A percentile compares a stretch with the other conserved stretches of the same genome.
These are phyloP conservation scores for Ligdia adustata DNA, from an alignment of 2,888 invertebrate species.

Conservation along the genomic window DNA sequence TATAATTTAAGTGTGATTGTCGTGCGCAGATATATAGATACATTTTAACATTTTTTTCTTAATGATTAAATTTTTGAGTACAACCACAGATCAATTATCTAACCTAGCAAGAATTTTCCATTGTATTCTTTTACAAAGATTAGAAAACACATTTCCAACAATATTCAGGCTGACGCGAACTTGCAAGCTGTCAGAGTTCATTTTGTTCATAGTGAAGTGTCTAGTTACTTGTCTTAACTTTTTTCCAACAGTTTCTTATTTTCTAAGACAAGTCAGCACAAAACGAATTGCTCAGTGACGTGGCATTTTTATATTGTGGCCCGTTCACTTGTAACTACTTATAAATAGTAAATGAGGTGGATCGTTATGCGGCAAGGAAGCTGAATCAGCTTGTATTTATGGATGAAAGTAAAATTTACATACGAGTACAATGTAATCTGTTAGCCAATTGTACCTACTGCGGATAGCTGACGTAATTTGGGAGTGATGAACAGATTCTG, in stretches of 20 bases:
- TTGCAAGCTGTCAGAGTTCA: conserved; percentile 21
- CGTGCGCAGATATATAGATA: too few relatives aligned
- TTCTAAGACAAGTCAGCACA: conserved; percentile 15
- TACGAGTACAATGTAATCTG: too few relatives aligned
- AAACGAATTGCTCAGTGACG: conserved; percentile 11
- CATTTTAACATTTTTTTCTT: too few relatives aligned
- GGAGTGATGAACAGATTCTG: too few relatives aligned
- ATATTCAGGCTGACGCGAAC: conserved; percentile 16
- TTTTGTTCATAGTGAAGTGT: conserved; percentile 24
- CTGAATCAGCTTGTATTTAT: conserved; percentile 8
- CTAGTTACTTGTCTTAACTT: conserved; percentile 24
- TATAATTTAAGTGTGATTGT: too few relatives aligned
- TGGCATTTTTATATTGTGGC: conserved; percentile 4
- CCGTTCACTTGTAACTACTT: too few relatives aligned
- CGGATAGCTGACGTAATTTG: too few relatives aligned
- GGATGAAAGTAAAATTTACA: too few relatives aligned
- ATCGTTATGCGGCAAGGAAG: neutral
- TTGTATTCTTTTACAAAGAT: neutral
- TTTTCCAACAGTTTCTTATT: conserved; percentile 14
- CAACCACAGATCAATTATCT: too few relatives aligned
- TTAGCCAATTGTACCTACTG: too few relatives aligned
- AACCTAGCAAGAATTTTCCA: too few relatives aligned
- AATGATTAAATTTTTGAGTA: too few relatives aligned
- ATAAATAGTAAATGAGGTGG: neutral
- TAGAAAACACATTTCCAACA: neutral